Conservation (phyloP, 2,113 vertebrate species). For the Ameiurus melas region DNA sequence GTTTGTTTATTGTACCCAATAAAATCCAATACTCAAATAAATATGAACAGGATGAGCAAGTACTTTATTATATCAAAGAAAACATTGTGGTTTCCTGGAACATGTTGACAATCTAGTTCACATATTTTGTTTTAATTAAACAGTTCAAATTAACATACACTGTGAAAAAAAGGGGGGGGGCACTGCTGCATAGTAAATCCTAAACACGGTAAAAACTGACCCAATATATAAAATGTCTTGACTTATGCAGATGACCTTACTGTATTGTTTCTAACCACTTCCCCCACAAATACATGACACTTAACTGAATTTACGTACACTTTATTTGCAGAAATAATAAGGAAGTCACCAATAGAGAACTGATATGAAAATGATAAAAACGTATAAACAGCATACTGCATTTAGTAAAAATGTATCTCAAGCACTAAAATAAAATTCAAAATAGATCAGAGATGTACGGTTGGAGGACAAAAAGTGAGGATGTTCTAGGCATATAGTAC, state of each 20-base stretch:
- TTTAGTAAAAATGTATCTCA: neutral
- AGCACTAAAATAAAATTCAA: neutral
- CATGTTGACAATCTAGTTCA: neutral
- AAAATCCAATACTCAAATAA: constrained; percentile 11
- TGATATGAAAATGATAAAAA: neutral
- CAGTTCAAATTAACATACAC: neutral
- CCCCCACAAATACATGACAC: neutral
- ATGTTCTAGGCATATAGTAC: neutral
- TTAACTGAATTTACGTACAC: neutral
- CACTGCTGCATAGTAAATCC: neutral
- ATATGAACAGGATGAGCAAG: neutral
- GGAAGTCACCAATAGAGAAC: neutral
- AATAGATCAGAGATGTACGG: neutral
- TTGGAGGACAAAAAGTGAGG: neutral
- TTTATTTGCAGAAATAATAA: neutral
- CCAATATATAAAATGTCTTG: neutral
- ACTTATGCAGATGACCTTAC: too few relatives aligned
- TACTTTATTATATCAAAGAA: neutral
- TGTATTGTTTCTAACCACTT: neutral
- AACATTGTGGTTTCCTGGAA: neutral
- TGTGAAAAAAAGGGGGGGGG: neutral
- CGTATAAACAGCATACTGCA: neutral
- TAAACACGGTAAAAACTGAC: neutral
- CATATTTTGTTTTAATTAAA: neutral
- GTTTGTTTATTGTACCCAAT: constrained; percentile 6